Base-by-base conservation (phyloP, 2,797 vertebrate genomes). In the Huso huso region DNA sequence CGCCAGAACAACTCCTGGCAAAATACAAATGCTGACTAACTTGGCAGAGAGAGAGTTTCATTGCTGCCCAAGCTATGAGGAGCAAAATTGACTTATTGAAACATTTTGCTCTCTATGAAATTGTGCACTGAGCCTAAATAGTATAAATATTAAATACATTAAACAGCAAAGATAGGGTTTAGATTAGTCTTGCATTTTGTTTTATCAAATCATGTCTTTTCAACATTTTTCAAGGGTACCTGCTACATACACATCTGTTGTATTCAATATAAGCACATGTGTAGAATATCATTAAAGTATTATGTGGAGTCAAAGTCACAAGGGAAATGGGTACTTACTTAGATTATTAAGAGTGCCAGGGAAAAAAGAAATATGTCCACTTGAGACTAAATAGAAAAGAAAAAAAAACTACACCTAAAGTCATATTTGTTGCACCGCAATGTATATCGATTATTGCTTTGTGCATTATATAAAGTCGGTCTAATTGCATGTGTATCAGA, bases 401-500 rank as follows among this genome's bases (percentile, higher is more conserved):
- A 80, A 81, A 83, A 77, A 83, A 76, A 73, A 66, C 69, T 67
- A 37, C 3, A 37, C 37, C 18, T 18, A 68, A 78, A 77, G 51
- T 58, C 11, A 58, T 2, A n/a, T 58, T 58, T 52, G 18, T 52
- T 13, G 12, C 37, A 57, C 10, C 37, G 48, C 63, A 49, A 48
- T 55, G 11, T 52, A 72, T 86, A 89, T 87, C 85, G 85, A 89
- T 87, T 85, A 79, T 82, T 85, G 83, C 82, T 84, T 80, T 83
- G 80, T 84, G 76, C 81, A 37, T 37, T 37, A 37, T 86, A 92
- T 88, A 92, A 93, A 91, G 86, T 83, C 78, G 85, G 84, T 88
- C 87, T 94, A 94, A 94, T 93, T 94, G 93, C 91, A 87, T 85
- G 84, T 85, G 89, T 89, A 85, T 91, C 91, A 87, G 89, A 89